Evolutionary conservation across 1,140 invertebrate species (phyloP).

Genomic region (Rhopalosiphum maidis): DNA sequence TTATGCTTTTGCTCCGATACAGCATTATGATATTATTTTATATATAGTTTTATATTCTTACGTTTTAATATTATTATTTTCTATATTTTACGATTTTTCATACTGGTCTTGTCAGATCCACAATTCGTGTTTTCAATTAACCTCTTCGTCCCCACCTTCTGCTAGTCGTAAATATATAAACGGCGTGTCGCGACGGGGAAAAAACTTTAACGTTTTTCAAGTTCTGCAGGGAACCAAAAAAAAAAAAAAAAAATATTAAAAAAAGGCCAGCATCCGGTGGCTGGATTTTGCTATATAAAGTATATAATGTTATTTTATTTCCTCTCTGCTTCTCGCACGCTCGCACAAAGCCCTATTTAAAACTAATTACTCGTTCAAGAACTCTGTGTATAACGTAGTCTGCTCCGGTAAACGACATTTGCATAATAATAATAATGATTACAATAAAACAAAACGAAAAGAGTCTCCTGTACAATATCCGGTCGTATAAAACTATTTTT

Average conservation of each 20-base stretch:
- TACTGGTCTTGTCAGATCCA: constrained; percentile 3
- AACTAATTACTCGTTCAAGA: constrained; percentile 49
- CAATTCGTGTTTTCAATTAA: constrained; percentile 41
- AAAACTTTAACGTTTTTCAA: constrained; percentile 36
- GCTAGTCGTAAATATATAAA: constrained; percentile 13
- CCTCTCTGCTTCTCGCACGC: constrained; percentile 11
- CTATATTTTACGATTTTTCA: constrained; percentile 20
- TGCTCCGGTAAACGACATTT: constrained; percentile 35
- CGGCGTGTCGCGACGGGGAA: neutral
- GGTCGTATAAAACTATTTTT: constrained; percentile 36
- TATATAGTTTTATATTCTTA: neutral
- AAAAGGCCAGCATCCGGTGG: constrained; percentile 28
- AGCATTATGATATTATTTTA: neutral
- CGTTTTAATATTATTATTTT: neutral
- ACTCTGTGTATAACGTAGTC: neutral
- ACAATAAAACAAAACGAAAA: constrained; percentile 38
- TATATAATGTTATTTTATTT: constrained; percentile 29
- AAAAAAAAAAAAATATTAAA: constrained; percentile 5
- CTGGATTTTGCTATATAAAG: constrained; percentile 11
- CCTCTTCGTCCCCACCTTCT: neutral
- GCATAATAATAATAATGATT: constrained; percentile 13
- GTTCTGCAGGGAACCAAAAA: neutral
- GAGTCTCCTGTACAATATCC: constrained; percentile 21
- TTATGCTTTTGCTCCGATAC: neutral
- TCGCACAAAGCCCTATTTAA: constrained; percentile 21